These are phyloP conservation scores for Rhinichthys klamathensis DNA, from an alignment of 2,113 vertebrate genomes.

Conservation along the genomic window DNA sequence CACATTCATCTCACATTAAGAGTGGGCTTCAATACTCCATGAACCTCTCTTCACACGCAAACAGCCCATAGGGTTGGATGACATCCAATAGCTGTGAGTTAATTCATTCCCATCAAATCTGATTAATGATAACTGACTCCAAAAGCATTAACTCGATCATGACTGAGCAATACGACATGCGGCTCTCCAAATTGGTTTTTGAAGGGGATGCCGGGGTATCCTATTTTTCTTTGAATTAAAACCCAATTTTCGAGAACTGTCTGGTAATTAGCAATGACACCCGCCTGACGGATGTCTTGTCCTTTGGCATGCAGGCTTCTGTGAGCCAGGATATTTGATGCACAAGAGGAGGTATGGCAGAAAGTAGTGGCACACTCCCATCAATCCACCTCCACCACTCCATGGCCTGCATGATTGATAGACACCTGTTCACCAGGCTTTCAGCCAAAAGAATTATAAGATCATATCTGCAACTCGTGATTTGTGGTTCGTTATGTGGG, in stretches of 20 bases:
- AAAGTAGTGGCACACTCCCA: slow-evolving; percentile 17
- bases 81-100: slow-evolving; percentile 40
- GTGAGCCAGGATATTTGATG: slow-evolving; percentile 31
- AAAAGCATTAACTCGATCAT: slow-evolving; percentile 57
- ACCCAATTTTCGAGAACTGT: slow-evolving; percentile 49
- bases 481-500: neutral
- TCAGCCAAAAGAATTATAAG: slow-evolving; percentile 44
- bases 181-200: slow-evolving; percentile 48
- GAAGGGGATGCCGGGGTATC: slow-evolving; percentile 39
- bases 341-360: slow-evolving; percentile 27
- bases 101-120: slow-evolving; percentile 56
- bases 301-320: slow-evolving; percentile 31
- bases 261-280: slow-evolving; percentile 55
- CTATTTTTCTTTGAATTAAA: slow-evolving; percentile 60
- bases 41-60: neutral
- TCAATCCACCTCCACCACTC: slow-evolving; percentile 34
- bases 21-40: neutral
- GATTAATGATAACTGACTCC: slow-evolving; percentile 60
- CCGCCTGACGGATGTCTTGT: slow-evolving; percentile 42
- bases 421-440: slow-evolving; percentile 40
- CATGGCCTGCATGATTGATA: slow-evolving; percentile 50
- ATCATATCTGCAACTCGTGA: slow-evolving; percentile 22
- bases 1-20: slow-evolving; percentile 31
- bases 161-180: slow-evolving; percentile 37
- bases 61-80: slow-evolving; percentile 38